A percentile compares a stretch with the other conserved stretches of the same genome.
Evolutionary conservation across 2,113 vertebrate species (phyloP).

Genomic region (Trochalopteron elliotii): DNA sequence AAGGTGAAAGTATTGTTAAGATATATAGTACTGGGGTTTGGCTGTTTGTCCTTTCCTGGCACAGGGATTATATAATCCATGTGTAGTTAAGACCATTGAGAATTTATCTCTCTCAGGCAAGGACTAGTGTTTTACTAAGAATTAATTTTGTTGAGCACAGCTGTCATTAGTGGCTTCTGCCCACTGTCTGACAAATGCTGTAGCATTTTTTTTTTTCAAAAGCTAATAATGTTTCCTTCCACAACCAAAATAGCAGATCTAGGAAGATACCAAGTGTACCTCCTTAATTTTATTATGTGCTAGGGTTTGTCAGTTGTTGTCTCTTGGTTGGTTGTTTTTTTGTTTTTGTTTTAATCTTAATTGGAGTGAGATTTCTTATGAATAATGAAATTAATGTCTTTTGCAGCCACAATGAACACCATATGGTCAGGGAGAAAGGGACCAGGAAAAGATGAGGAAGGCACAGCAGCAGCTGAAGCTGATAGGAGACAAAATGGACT

Average conservation of each 20-base stretch:
- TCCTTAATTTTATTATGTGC: not conserved
- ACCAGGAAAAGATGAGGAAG: constrained; percentile 21
- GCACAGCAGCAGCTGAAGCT: not conserved
- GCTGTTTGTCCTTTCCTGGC: not conserved
- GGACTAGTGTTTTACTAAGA: not conserved
- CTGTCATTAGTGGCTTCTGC: constrained; percentile 21
- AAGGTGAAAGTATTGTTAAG: not conserved
- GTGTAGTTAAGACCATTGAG: not conserved
- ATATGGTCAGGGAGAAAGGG: constrained; percentile 45
- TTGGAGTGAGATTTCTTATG: not conserved
- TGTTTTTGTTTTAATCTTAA: not conserved
- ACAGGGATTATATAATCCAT: not conserved
- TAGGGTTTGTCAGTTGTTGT: not conserved
- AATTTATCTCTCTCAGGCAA: not conserved
- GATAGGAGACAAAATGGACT: not conserved
- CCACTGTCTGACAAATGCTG: not conserved
- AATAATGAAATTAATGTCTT: constrained; percentile 48
- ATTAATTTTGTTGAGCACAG: not conserved
- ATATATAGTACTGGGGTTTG: not conserved
- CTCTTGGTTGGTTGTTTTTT: not conserved
- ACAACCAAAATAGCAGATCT: not conserved
- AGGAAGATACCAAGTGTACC: not conserved
- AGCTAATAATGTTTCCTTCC: not conserved
- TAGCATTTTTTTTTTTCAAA: not conserved
- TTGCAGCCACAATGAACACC: constrained; percentile 54